These are phyloP conservation scores for Nixonia krombeini DNA, from an alignment of 1,140 invertebrate species.

Conservation along the genomic window DNA sequence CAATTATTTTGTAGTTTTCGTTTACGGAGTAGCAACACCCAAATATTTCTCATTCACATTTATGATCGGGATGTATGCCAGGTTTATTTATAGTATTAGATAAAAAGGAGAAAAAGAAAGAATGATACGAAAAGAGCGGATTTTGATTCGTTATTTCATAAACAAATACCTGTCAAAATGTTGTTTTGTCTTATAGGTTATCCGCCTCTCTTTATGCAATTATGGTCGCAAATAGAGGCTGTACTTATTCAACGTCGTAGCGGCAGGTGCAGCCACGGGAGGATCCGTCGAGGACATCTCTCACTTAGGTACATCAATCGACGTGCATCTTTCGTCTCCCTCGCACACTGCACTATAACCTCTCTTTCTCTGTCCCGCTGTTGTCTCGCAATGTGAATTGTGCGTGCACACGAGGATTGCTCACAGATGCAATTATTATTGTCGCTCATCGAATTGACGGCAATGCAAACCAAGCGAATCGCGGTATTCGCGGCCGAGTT, in stretches of 20 bases:
- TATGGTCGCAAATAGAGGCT: conserved; percentile 6
- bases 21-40: no score
- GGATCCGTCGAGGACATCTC: conserved; percentile 44
- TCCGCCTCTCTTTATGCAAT: conserved; percentile 2
- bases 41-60: neutral
- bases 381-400: conserved; percentile 2
- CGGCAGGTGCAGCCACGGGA: conserved; percentile 30
- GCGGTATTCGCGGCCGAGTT: conserved; percentile 43
- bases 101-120: conserved; percentile 5
- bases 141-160: conserved; percentile 24
- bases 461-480: conserved; percentile 9
- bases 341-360: conserved; percentile 2
- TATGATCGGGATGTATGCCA: neutral
- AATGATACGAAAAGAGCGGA: no score
- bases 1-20: no score
- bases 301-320: conserved; percentile 25
- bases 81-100: conserved; percentile 5
- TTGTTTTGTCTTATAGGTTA: conserved; percentile 31
- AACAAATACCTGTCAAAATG: conserved; percentile 38
- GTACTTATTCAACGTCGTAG: conserved; percentile 18
- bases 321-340: neutral
- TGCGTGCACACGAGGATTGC: neutral
- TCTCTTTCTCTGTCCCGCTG: conserved; percentile 13
- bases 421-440: conserved; percentile 8
- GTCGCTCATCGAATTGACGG: conserved; percentile 9